These are phyloP conservation scores for Rhopilema esculentum DNA, from an alignment of 30 jellyfish, hydroid and myxozoan genomes.

Conservation along the genomic window DNA sequence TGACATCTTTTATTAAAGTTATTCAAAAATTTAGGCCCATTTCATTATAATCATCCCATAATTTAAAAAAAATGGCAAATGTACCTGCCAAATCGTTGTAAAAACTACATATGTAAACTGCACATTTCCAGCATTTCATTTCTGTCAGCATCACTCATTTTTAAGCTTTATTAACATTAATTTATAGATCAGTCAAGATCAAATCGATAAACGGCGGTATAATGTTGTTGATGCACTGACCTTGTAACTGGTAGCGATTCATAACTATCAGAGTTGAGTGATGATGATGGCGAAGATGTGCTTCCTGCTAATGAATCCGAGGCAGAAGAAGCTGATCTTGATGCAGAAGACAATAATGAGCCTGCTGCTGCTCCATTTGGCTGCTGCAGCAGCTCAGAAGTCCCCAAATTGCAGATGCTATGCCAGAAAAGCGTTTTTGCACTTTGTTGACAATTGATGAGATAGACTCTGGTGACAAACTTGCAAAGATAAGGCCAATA, in stretches of 20 bases:
- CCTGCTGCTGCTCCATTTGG: conserved; percentile 6
- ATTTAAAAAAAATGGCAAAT: too few relatives aligned
- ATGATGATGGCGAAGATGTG: conserved; percentile 58
- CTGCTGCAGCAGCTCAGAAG: conserved; percentile 22
- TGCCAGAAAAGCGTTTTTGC: conserved; percentile 44
- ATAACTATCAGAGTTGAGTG: conserved; percentile 39
- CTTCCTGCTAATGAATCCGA: conserved; percentile 20
- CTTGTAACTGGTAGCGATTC: conserved; percentile 50
- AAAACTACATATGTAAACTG: too few relatives aligned
- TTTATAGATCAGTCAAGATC: too few relatives aligned
- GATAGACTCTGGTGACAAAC: too few relatives aligned
- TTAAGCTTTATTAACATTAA: too few relatives aligned
- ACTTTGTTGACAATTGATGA: conserved; percentile 28
- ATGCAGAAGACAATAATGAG: conserved; percentile 22
- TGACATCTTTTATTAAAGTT: too few relatives aligned
- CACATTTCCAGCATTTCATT: too few relatives aligned
- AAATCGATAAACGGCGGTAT: conserved; percentile 17
- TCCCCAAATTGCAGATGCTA: conserved; percentile 42
- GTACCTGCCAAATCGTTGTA: too few relatives aligned
- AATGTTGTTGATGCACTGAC: conserved; percentile 7
- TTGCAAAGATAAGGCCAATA: too few relatives aligned
- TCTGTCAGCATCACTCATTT: too few relatives aligned
- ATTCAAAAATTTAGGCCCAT: too few relatives aligned
- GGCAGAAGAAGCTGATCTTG: conserved; percentile 40
- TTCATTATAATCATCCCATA: too few relatives aligned